These are phyloP conservation scores for Taurulus bubalis DNA, from an alignment of 2,113 vertebrate species.

Conservation along the genomic window DNA sequence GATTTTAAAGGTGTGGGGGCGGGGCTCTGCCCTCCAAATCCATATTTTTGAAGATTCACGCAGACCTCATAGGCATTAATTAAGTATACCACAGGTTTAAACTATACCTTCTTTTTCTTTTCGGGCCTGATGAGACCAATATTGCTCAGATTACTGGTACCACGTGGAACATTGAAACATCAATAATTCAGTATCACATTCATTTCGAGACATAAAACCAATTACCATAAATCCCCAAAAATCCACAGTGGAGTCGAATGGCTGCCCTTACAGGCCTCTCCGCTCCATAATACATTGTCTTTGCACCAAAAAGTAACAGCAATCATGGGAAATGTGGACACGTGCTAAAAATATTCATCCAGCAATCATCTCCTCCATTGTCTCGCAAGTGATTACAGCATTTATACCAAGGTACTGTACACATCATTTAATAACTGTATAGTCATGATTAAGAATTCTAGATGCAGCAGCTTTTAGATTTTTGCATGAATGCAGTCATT, in stretches of 20 bases:
- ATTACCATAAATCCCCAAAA: slow-evolving; percentile 34
- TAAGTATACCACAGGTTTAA: background rate
- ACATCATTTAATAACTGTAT: background rate
- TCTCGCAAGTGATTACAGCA: slow-evolving; percentile 20
- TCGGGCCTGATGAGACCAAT: slow-evolving; percentile 2
- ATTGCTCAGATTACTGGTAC: slow-evolving; percentile 5
- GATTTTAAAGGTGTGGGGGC: background rate
- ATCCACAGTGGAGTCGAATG: slow-evolving; percentile 2
- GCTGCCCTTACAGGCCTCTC: slow-evolving; percentile 11
- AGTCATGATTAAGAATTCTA: background rate
- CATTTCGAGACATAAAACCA: slow-evolving; percentile 46
- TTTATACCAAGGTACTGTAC: slow-evolving; percentile 7
- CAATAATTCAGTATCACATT: slow-evolving; percentile 45
- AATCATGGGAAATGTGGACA: slow-evolving; percentile 10
- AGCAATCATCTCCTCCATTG: slow-evolving; percentile 30
- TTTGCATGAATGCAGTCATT: slow-evolving; percentile 7
- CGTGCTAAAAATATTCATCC: slow-evolving; percentile 22
- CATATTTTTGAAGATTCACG: background rate
- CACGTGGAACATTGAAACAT: slow-evolving; percentile 39
- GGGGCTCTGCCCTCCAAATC: background rate
- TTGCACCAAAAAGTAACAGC: slow-evolving; percentile 5
- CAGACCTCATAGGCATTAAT: background rate
- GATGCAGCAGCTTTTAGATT: background rate
- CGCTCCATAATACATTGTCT: slow-evolving; percentile 9
- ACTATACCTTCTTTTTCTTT: background rate